Evolutionary conservation across 2,888 invertebrate species (phyloP).

Genomic region (Bruchidius siliquastri): DNA sequence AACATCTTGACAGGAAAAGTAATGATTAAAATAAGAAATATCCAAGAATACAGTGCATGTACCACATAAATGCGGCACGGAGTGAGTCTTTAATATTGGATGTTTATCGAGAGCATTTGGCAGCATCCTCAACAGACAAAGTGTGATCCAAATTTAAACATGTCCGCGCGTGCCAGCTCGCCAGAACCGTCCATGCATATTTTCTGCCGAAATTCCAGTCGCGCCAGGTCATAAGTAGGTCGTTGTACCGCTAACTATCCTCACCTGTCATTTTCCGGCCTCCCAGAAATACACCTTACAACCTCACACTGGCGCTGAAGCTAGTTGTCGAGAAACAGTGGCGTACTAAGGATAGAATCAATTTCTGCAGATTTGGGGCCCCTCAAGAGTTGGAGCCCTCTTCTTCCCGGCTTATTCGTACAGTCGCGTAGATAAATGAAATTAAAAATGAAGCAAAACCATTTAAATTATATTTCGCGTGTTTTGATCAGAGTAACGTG

Average conservation of each 20-base stretch:
- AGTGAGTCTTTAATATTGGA: background rate
- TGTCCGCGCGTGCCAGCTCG: background rate
- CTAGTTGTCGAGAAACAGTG: background rate
- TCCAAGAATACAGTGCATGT: too few relatives aligned
- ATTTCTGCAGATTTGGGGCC: too few relatives aligned
- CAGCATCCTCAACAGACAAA: background rate
- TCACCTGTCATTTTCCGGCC: slow-evolving; percentile 16
- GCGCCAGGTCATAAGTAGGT: slow-evolving; percentile 11
- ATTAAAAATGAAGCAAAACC: too few relatives aligned
- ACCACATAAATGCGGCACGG: background rate
- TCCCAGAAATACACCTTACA: background rate
- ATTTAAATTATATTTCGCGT: too few relatives aligned
- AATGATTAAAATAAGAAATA: too few relatives aligned
- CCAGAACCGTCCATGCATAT: slow-evolving; percentile 1
- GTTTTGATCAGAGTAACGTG: too few relatives aligned
- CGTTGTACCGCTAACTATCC: slow-evolving; percentile 19
- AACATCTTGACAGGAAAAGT: too few relatives aligned
- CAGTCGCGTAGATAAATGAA: too few relatives aligned
- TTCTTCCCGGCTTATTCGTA: too few relatives aligned
- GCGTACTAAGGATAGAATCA: too few relatives aligned
- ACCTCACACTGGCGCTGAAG: background rate
- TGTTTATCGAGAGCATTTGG: background rate
- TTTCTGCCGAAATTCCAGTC: slow-evolving; percentile 5
- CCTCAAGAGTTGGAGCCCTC: too few relatives aligned
- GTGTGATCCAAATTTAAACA: background rate